These are phyloP conservation scores for Scalopus aquaticus DNA, from an alignment of 2,113 vertebrate genomes.

Conservation along the genomic window DNA sequence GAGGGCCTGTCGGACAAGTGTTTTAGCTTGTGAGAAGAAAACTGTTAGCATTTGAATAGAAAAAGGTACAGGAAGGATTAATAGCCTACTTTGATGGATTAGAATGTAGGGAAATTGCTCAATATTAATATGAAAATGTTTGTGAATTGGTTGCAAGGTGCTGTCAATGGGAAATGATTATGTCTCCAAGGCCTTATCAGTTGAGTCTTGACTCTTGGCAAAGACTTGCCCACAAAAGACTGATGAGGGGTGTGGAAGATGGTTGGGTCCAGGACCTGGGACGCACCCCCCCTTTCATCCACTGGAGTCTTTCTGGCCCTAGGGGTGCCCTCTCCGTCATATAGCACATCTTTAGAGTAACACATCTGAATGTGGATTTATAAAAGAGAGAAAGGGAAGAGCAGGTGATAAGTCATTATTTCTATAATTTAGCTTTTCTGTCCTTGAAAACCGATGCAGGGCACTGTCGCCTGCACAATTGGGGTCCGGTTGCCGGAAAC, in stretches of 20 bases:
- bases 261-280: constrained; percentile 80
- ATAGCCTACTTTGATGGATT: constrained; percentile 99
- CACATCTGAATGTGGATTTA: constrained; percentile 89
- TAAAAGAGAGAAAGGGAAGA: constrained; percentile 81
- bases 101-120: constrained; percentile 98
- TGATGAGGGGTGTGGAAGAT: constrained; percentile 85
- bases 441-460: constrained; percentile 55
- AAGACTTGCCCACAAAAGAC: constrained; percentile 90
- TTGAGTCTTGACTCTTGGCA: constrained; percentile 85
- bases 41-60: constrained; percentile 96
- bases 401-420: constrained; percentile 58
- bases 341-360: constrained; percentile 93
- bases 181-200: constrained; percentile 90
- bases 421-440: constrained; percentile 64
- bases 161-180: constrained; percentile 89
- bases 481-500: not conserved
- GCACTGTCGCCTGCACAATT: constrained; percentile 26
- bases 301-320: constrained; percentile 72
- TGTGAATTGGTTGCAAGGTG: constrained; percentile 89
- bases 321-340: constrained; percentile 89
- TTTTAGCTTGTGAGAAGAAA: constrained; percentile 92
- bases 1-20: constrained; percentile 94
- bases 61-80: constrained; percentile 93
- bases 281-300: constrained; percentile 86
- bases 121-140: constrained; percentile 99